These are phyloP conservation scores for Dorcus parallelipipedus DNA, from an alignment of 2,888 invertebrate genomes.

Conservation along the genomic window DNA sequence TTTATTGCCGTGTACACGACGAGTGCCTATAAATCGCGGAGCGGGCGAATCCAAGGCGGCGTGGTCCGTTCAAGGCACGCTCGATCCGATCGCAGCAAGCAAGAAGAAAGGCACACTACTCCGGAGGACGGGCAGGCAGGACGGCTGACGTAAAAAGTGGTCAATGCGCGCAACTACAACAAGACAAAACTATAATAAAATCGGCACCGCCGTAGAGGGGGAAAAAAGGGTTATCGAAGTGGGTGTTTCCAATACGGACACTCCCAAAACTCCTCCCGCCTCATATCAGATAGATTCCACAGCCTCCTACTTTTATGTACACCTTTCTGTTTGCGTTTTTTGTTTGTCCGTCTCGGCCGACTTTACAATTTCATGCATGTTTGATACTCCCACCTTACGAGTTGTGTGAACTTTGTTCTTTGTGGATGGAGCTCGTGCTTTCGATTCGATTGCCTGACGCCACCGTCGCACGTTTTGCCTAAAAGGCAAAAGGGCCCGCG, in stretches of 20 bases:
- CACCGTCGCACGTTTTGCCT: too few species aligned
- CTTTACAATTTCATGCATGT: too few species aligned
- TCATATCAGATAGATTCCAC: slow-evolving; percentile 31
- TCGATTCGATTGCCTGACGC: background rate
- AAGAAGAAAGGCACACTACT: background rate
- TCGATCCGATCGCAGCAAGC: too few species aligned
- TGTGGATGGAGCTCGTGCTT: background rate
- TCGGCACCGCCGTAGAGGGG: slow-evolving; percentile 28
- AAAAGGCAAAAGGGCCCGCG: too few species aligned
- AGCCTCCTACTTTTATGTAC: slow-evolving; percentile 36
- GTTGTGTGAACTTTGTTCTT: too few species aligned
- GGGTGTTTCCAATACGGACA: slow-evolving; percentile 45
- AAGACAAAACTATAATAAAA: slow-evolving; percentile 45
- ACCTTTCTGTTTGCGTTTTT: background rate
- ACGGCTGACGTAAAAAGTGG: background rate
- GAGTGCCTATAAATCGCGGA: too few species aligned
- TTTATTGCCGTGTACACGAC: too few species aligned
- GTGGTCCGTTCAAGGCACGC: too few species aligned
- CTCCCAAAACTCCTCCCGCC: slow-evolving; percentile 42
- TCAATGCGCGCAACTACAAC: slow-evolving; percentile 3
- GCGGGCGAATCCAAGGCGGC: too few species aligned
- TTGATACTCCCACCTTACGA: too few species aligned
- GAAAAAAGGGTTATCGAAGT: slow-evolving; percentile 39
- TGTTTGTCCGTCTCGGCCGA: slow-evolving; percentile 14
- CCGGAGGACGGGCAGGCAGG: background rate